A percentile compares a stretch with the other conserved stretches of the same genome.
Conservation (phyloP, 2,888 invertebrate genomes). For the Cryptosula pallasiana region DNA sequence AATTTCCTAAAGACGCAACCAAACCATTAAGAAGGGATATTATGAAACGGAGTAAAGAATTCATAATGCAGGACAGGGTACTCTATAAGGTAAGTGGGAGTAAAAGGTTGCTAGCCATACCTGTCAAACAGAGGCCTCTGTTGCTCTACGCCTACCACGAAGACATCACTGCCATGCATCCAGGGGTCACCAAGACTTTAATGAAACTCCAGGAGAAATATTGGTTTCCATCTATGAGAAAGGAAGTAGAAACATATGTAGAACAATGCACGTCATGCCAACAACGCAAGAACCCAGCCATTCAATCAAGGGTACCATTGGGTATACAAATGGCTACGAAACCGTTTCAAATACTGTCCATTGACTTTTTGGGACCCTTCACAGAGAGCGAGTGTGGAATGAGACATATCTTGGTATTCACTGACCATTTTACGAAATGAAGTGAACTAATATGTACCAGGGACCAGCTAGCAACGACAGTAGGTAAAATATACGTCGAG, state of each 20-base stretch:
- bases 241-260: background rate
- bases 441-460: background rate
- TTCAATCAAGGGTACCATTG: background rate
- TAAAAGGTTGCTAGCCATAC: background rate
- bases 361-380: background rate
- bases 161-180: background rate
- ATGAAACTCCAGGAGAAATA: no score
- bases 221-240: background rate
- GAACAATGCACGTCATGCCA: background rate
- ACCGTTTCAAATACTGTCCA: background rate
- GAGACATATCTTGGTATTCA: no score
- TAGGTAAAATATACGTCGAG: background rate
- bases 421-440: constrained; percentile 8
- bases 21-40: background rate
- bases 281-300: background rate
- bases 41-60: background rate
- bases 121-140: background rate
- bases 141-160: background rate
- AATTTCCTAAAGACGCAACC: background rate
- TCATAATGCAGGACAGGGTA: background rate
- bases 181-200: background rate
- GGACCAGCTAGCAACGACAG: background rate
- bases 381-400: background rate
- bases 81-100: background rate
- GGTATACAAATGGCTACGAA: background rate